Base-by-base conservation (phyloP, 2,888 invertebrate genomes). In the Nephrotoma guestfalica region DNA sequence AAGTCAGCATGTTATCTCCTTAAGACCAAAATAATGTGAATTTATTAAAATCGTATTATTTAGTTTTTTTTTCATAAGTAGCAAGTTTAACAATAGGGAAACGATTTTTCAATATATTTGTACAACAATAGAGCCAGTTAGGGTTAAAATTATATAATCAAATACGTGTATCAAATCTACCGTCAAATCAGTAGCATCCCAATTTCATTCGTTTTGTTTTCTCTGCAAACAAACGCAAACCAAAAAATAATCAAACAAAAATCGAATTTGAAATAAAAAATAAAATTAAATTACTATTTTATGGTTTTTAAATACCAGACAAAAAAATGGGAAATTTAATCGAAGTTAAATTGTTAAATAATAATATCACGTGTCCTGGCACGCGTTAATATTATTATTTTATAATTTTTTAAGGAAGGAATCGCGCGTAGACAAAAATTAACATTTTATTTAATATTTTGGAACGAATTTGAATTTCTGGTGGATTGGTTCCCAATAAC, bases 261-360 rank as follows among this genome's bases (percentile, higher is more conserved):
- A 71, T 71, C 30, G 71, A 71, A 47, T 47, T 47, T 47, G 47
- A 47, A 47, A 13, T 1, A 51, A 5, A 51, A 51, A 4, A 15
- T n/a, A 13, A 47, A 51, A 51, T 51, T 71, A 71, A 71, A 71
- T 71, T 71, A 71, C 71, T 71, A 71, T 71, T 71, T 71, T 71
- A 71, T 71, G 71, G 71, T 71, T 71, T 71, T 71, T 71, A 71
- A 71, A 71, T 71, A 71, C 71, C 71, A 9, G 30, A 71, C 18
- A 71, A 71, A 57, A 71, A 71, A 71, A 30, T 30, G 3, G 15
- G 84, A 84, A 84, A 84, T 41, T n/a, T 84, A 84, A 84, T 84
- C 42, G 84, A 84, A 84, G 84, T 84, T 84, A 84, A 84, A 84
- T 84, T 84, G 84, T 15, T 84, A 84, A 84, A 84, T 84, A 84